Evolutionary conservation across 2,113 vertebrate genomes (phyloP).

Genomic region (Verasper variegatus): DNA sequence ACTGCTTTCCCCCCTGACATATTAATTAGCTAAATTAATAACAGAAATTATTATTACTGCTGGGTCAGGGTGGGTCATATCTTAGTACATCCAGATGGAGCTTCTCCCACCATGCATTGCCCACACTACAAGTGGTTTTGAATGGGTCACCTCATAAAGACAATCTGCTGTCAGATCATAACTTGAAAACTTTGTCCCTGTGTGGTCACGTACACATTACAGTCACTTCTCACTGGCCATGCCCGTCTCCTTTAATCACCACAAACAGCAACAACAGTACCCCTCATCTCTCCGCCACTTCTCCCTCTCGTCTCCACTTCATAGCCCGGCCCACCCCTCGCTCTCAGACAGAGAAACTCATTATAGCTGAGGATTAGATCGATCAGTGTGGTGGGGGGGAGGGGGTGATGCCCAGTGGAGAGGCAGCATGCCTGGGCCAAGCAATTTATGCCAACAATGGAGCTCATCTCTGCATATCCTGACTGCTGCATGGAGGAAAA

Average conservation of each 20-base stretch:
- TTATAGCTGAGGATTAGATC: constrained; percentile 79
- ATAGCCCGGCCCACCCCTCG: constrained; percentile 43
- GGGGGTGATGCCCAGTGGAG: constrained; percentile 60
- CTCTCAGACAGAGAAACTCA: constrained; percentile 77
- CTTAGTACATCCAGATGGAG: too few relatives aligned
- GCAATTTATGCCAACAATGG: constrained; percentile 81
- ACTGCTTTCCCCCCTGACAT: not conserved
- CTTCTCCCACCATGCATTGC: not conserved
- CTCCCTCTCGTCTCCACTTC: constrained; percentile 48
- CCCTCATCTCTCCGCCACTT: constrained; percentile 44
- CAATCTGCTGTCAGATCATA: constrained; percentile 14
- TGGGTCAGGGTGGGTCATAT: not conserved
- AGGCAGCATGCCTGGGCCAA: constrained; percentile 65
- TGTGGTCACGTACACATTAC: not conserved
- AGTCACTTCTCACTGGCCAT: not conserved
- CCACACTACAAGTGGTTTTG: not conserved
- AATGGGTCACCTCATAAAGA: not conserved
- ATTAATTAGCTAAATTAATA: not conserved
- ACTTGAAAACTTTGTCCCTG: constrained; percentile 4
- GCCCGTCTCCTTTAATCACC: constrained; percentile 18
- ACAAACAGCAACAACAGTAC: constrained; percentile 13
- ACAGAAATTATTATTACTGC: not conserved
- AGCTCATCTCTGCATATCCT: constrained; percentile 70
- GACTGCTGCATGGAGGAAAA: constrained; percentile 47
- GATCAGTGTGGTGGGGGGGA: constrained; percentile 63